Base-by-base conservation (phyloP, 1,140 invertebrate species). In the Frieseomelitta varia region DNA sequence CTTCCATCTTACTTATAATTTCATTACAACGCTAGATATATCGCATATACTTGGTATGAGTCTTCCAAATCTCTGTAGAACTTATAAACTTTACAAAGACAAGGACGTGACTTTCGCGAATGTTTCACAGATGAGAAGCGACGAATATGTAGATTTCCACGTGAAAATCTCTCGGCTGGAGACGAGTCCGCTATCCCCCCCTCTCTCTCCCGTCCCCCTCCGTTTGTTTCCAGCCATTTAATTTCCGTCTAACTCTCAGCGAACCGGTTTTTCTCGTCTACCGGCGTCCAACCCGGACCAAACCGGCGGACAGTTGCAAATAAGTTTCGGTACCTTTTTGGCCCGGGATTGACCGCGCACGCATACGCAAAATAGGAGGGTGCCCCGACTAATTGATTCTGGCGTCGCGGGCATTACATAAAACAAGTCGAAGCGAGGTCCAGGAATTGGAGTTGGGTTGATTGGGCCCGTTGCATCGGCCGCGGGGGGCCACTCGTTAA, bases 381-480 rank as follows among this genome's bases (percentile, higher is more conserved):
- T 91, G 85, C 77, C 63, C 69, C 61, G 82, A 81, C 90, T 92
- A 92, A 92, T 92, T 92, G 92, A 92, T 92, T 91, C 87, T 84
- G 90, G 90, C 91, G 82, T 92, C 86, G 88, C 88, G 87, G 84
- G 82, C 85, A 91, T 91, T 91, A 91, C 90, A 91, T 91, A 91
- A 91, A 91, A 91, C 88, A 91, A 91, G 88, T 91, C 84, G 87
- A 84, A 79, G 74, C 83, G 39, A 53, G 78, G 83, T 53, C 77
- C 67, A 69, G 30, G 88, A 84, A 87, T 90, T 85, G 88, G 87
- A 86, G 76, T 85, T 76, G 67, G 86, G 85, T 78, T 91, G 89
- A 92, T 91, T 90, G 85, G 88, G 88, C 81, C 82, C 85, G 84
- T 78, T 88, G 86, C 67, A 69, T 15, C 69, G 87, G 84, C 89